Conservation (phyloP, 2,797 vertebrate genomes). For the Liasis olivaceus region DNA sequence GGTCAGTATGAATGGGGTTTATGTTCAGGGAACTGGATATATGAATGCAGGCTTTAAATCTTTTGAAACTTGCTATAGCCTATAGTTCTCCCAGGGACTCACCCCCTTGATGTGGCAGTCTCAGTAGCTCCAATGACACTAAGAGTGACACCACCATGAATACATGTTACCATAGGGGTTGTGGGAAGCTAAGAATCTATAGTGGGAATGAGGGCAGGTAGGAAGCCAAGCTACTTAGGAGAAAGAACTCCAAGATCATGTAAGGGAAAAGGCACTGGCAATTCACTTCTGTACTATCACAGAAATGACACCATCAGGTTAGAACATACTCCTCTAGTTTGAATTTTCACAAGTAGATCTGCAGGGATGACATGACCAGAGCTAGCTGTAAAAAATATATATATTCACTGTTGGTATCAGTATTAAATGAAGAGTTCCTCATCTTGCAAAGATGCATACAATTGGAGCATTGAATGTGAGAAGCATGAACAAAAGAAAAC, state of each 20-base stretch:
- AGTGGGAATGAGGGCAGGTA: neutral
- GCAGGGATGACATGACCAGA: neutral
- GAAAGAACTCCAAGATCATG: neutral
- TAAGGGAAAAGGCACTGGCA: neutral
- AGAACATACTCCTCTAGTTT: too few relatives aligned
- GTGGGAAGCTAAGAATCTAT: neutral
- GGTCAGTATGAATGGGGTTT: too few relatives aligned
- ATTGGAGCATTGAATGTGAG: neutral
- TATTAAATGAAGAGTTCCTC: neutral
- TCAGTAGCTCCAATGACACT: neutral
- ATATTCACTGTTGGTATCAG: neutral
- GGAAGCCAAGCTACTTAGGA: neutral
- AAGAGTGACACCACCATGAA: neutral
- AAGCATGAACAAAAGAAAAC: neutral
- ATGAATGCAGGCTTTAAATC: too few relatives aligned
- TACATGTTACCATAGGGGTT: neutral
- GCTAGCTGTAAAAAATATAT: neutral
- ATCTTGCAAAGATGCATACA: neutral
- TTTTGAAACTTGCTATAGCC: neutral
- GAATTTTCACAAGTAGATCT: neutral
- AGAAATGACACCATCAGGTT: neutral
- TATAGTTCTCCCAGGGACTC: neutral
- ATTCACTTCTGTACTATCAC: neutral
- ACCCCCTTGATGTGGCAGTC: neutral
- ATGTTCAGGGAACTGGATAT: too few relatives aligned